phyloP scores from a whole-genome alignment of 2,797 vertebrate genomes.

The Sebastes oblongus region DNA sequence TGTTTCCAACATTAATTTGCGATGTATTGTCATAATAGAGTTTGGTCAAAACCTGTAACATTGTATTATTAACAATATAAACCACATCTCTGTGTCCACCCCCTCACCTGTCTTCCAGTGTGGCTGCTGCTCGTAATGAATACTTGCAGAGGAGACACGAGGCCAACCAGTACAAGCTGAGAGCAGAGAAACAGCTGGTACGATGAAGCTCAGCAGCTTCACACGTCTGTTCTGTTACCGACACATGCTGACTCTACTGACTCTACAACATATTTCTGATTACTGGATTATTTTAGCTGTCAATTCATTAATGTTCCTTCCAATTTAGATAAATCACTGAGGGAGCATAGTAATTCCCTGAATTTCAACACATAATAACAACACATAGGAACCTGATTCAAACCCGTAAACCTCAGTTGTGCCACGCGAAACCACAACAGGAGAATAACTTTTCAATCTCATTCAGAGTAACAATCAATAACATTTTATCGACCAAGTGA shows the following conservation, averaged over 20 bases:
- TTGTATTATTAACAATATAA: rapidly evolving
- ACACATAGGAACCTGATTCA: too few species aligned
- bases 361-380: background rate
- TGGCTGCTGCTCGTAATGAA: conserved; percentile 81
- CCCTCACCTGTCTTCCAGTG: conserved; percentile 64
- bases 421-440: rapidly evolving
- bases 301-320: background rate
- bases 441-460: too few species aligned
- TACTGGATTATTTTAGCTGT: background rate
- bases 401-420: too few species aligned
- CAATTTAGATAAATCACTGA: background rate
- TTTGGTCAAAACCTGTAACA: background rate
- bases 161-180: conserved; percentile 90
- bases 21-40: background rate
- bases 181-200: conserved; percentile 94
- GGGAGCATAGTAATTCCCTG: background rate
- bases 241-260: background rate
- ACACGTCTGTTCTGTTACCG: background rate
- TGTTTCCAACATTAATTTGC: background rate
- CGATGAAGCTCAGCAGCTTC: conserved; percentile 31
- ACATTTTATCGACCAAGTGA: too few species aligned
- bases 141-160: conserved; percentile 89
- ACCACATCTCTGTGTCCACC: background rate
- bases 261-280: background rate
- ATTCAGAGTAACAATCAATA: too few species aligned